A percentile compares a stretch with the other conserved stretches of the same genome.
Conservation (phyloP, 2,113 vertebrate genomes). For the Nematolebias whitei region DNA sequence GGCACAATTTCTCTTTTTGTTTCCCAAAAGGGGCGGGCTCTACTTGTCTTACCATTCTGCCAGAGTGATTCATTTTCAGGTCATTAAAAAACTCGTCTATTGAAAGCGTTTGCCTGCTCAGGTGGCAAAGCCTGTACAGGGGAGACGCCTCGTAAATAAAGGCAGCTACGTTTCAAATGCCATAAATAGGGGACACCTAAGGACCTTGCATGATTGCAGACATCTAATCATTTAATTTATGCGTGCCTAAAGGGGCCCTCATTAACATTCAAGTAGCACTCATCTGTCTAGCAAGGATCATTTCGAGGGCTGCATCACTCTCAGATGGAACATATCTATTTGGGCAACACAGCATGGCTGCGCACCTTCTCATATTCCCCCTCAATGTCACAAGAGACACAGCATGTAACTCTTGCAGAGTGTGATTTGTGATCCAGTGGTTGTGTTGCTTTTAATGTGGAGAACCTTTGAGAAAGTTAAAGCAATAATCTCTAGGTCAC, state of each 20-base stretch:
- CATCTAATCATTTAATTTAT: slow-evolving; percentile 82
- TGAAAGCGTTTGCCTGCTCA: slow-evolving; percentile 71
- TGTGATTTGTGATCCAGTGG: slow-evolving; percentile 72
- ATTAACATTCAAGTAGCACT: slow-evolving; percentile 82
- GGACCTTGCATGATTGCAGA: slow-evolving; percentile 78
- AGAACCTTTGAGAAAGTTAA: slow-evolving; percentile 71
- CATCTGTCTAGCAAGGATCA: slow-evolving; percentile 74
- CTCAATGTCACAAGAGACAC: slow-evolving; percentile 73
- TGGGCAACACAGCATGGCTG: slow-evolving; percentile 66
- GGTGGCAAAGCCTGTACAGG: slow-evolving; percentile 65
- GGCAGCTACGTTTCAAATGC: slow-evolving; percentile 76
- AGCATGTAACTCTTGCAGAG: slow-evolving; percentile 60
- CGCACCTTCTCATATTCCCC: slow-evolving; percentile 54
- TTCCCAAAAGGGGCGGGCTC: slow-evolving; percentile 52
- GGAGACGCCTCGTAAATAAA: slow-evolving; percentile 75
- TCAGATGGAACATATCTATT: slow-evolving; percentile 74
- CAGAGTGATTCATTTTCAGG: slow-evolving; percentile 74
- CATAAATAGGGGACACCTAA: slow-evolving; percentile 78
- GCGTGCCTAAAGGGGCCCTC: slow-evolving; percentile 77
- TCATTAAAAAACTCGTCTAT: slow-evolving; percentile 75
- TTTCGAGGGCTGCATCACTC: slow-evolving; percentile 75
- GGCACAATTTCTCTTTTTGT: slow-evolving; percentile 60
- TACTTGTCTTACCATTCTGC: slow-evolving; percentile 60
- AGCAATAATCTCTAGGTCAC: slow-evolving; percentile 69
- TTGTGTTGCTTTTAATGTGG: slow-evolving; percentile 69